Conservation (phyloP, 2,888 invertebrate species). For the Nowickia ferox region DNA sequence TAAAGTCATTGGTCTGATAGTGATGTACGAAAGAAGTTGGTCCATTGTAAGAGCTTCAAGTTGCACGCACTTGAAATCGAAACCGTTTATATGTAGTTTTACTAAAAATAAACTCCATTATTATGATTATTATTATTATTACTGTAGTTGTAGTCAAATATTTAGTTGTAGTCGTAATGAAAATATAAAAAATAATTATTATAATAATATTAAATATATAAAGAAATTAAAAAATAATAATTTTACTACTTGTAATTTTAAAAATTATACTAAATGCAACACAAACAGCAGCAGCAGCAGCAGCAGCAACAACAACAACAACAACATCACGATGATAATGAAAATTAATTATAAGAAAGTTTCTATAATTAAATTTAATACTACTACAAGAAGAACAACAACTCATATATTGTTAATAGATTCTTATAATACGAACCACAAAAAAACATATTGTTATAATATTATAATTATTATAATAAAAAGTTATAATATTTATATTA, state of each 20-base stretch:
- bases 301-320: constrained; percentile 24
- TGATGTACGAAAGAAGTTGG: neutral
- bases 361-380: constrained; percentile 64
- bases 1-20: constrained; percentile 2
- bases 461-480: constrained; percentile 59
- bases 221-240: constrained; percentile 67
- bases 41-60: constrained; percentile 6
- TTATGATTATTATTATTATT: constrained; percentile 58
- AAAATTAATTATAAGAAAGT: constrained; percentile 55
- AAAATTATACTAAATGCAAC: constrained; percentile 47
- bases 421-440: constrained; percentile 26
- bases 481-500: constrained; percentile 39
- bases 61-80: constrained; percentile 7
- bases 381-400: constrained; percentile 49
- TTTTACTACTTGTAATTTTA: constrained; percentile 71
- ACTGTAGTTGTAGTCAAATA: constrained; percentile 68
- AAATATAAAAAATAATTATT: constrained; percentile 71
- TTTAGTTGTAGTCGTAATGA: constrained; percentile 68
- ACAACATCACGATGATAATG: constrained; percentile 44
- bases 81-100: constrained; percentile 39
- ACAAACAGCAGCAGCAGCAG: constrained; percentile 17
- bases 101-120: constrained; percentile 47
- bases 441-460: constrained; percentile 35
- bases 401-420: constrained; percentile 55
- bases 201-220: constrained; percentile 52